A percentile compares a stretch with the other conserved stretches of the same genome.
phyloP scores from a whole-genome alignment of 2,888 invertebrate genomes.

The Blastobasis lacticolella region DNA sequence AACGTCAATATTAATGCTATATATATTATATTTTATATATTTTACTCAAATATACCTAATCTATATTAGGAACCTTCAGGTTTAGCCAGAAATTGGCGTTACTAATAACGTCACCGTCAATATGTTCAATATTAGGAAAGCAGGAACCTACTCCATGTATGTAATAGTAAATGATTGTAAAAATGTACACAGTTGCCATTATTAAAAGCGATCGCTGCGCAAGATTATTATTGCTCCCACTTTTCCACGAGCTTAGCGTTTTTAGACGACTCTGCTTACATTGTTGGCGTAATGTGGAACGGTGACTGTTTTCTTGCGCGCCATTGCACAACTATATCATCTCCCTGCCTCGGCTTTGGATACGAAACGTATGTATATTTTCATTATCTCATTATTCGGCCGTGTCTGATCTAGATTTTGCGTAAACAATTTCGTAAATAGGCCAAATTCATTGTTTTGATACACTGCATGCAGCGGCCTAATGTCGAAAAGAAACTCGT shows the following conservation, averaged over 20 bases:
- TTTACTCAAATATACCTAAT: too few relatives aligned
- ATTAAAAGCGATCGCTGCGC: conserved; percentile 11
- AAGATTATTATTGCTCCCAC: conserved; percentile 38
- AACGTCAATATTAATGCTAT: too few relatives aligned
- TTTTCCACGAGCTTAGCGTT: conserved; percentile 44
- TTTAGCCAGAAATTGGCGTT: too few relatives aligned
- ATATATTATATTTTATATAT: too few relatives aligned
- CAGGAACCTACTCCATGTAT: too few relatives aligned
- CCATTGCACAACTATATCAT: conserved; percentile 39
- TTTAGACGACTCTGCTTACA: conserved; percentile 38
- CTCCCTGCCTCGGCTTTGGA: conserved; percentile 15
- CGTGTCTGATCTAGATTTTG: conserved; percentile 18
- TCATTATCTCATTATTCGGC: conserved; percentile 18
- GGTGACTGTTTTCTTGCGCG: conserved; percentile 42
- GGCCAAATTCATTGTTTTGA: conserved; percentile 16
- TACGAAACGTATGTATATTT: conserved; percentile 17
- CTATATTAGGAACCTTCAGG: too few relatives aligned
- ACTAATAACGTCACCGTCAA: too few relatives aligned
- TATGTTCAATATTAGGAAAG: too few relatives aligned
- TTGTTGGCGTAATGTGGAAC: conserved; percentile 45
- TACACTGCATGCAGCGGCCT: not conserved
- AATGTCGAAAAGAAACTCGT: not conserved
- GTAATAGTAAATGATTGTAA: too few relatives aligned
- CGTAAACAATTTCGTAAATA: conserved; percentile 18
- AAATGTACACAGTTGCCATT: too few relatives aligned